Base-by-base conservation (phyloP, 2,113 vertebrate species). In the Cheirogaleus medius region DNA sequence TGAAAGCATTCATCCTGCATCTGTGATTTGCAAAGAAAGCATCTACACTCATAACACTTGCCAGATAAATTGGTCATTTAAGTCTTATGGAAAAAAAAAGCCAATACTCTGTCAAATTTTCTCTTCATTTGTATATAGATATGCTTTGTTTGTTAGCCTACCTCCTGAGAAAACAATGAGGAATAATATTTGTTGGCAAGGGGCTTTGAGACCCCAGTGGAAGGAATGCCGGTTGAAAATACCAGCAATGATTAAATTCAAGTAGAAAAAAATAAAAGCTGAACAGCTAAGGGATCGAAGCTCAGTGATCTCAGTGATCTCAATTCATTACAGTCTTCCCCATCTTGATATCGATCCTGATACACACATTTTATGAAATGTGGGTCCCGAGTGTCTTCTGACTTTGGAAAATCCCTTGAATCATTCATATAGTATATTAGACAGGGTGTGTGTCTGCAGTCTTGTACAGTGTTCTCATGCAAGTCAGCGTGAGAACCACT, bases 21-120 rank as follows among this genome's bases (percentile, higher is more conserved):
- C 90, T 87, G 86, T 95, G 87, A 80, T 52, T 97, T 90, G 44
- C n/a, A 63, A 89, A 91, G 88, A 56, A 87, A 91, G 85, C 84
- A 73, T 69, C 74, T 21, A 1, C 54, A 39, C 76, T 90, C 34
- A 66, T 88, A 34, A 64, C 73, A 60, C 90, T 92, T 93, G 91
- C 64, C 91, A 93, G 92, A 95, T 92, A 96, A 84, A 96, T 78
- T 92, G 91, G 47, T 90, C 81, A 39, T 85, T 93, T 77, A 84
- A 88, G 32, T 92, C 87, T 90, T 66, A 20, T 7, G 29, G 58
- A 89, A 94, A 60, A 44, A 44, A 85, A 89, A 94, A 94, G 42
- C 58, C 80, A 87, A 0, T 37, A 11, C 29, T 92, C 47, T 81
- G 63, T 77, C 58, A 54, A 82, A 29, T 90, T 96, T 95, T 95